Conservation (phyloP, 2,113 vertebrate genomes). For the Tautogolabrus adspersus region DNA sequence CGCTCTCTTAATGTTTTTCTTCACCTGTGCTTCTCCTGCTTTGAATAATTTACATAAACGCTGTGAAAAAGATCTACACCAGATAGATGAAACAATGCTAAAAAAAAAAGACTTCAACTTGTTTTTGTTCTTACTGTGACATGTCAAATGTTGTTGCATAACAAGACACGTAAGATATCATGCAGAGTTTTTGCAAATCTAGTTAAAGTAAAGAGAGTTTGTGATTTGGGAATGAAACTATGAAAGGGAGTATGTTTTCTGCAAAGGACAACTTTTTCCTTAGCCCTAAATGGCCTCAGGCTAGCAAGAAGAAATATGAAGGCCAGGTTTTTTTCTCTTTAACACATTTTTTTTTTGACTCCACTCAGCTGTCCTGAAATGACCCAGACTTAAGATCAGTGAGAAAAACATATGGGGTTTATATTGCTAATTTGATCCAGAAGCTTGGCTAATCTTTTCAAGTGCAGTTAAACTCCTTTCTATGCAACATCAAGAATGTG, state of each 20-base stretch:
- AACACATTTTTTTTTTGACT: slow-evolving; percentile 1
- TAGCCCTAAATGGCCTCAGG: slow-evolving; percentile 26
- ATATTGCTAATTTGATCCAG: not conserved
- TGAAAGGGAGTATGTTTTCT: not conserved
- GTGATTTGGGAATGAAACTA: not conserved
- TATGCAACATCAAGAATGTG: not conserved
- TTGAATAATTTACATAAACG: too few species aligned
- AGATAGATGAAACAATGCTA: too few species aligned
- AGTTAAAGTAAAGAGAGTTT: not conserved
- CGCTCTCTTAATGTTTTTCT: not conserved
- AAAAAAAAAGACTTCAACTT: too few species aligned
- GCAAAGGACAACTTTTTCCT: slow-evolving; percentile 10
- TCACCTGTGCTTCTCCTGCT: not conserved
- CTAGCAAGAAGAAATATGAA: slow-evolving; percentile 23
- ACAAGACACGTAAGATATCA: too few species aligned
- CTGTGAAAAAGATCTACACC: too few species aligned
- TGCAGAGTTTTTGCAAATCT: not conserved
- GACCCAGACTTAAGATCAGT: slow-evolving; percentile 1
- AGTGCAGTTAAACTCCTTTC: not conserved
- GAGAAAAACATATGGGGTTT: slow-evolving; percentile 13
- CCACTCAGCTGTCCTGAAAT: slow-evolving; percentile 18
- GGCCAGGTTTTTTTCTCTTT: not conserved
- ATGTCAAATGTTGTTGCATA: not conserved
- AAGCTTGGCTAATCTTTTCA: not conserved
- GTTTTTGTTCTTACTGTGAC: not conserved